Conservation (phyloP, 53 echinoderm and acorn worm species). For the Zoroaster sp. region DNA sequence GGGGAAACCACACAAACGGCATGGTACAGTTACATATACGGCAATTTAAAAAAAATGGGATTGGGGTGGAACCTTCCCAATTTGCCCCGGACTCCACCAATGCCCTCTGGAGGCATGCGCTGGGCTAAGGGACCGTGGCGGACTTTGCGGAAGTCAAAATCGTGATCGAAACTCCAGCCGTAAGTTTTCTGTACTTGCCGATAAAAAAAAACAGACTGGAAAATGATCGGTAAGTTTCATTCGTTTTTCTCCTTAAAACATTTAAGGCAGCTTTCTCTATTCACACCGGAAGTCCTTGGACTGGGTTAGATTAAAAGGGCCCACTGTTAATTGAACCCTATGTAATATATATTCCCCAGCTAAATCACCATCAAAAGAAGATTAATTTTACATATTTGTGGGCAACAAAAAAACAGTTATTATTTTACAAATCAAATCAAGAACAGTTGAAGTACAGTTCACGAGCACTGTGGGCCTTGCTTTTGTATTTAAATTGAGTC, state of each 20-base stretch:
- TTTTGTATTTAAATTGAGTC: not conserved
- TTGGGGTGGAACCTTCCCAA: no score
- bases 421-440: not conserved
- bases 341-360: constrained; percentile 5
- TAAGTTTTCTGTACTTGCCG: not conserved
- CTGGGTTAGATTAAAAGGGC: constrained; percentile 2
- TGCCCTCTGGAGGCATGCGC: not conserved
- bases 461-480: not conserved
- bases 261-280: not conserved
- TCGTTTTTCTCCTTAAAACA: not conserved
- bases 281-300: constrained; percentile 11
- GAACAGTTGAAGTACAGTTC: not conserved
- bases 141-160: not conserved
- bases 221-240: not conserved
- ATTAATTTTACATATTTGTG: constrained; percentile 48
- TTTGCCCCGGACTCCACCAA: no score
- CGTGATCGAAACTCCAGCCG: not conserved
- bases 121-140: not conserved
- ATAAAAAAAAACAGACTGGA: not conserved
- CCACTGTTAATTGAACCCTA: not conserved
- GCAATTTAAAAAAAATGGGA: no score
- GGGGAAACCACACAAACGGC: no score
- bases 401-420: constrained; percentile 20
- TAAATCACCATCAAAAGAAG: not conserved
- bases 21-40: no score